Conservation (phyloP, 2,888 invertebrate species). For the Xestia ashworthii region DNA sequence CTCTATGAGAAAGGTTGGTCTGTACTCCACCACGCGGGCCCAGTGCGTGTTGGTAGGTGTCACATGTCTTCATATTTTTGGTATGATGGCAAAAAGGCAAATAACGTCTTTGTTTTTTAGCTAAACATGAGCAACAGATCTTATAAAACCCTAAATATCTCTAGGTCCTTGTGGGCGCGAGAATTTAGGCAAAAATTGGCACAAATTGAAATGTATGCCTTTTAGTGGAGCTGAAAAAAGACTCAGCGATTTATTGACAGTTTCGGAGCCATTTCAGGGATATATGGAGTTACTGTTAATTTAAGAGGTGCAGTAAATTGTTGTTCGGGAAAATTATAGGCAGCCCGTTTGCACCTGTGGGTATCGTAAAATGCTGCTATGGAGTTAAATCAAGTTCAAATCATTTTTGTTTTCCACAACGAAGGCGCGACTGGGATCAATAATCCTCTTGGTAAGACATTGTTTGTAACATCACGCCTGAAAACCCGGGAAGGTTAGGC, state of each 20-base stretch:
- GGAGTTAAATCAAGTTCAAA: conserved; percentile 14
- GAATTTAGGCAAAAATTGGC: conserved; percentile 8
- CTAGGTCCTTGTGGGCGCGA: not conserved
- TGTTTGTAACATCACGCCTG: not conserved
- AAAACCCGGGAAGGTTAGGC: too few species aligned
- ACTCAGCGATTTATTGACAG: conserved; percentile 33
- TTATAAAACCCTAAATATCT: not conserved
- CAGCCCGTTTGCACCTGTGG: conserved; percentile 15
- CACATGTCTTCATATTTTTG: too few species aligned
- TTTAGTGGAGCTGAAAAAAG: conserved; percentile 31
- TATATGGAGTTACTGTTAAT: conserved; percentile 24
- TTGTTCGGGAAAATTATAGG: conserved; percentile 6
- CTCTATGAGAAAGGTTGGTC: not conserved
- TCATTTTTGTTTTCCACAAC: not conserved
- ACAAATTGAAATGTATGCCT: conserved; percentile 45
- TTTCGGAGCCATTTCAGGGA: conserved; percentile 29
- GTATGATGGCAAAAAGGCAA: too few species aligned
- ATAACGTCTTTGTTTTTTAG: not conserved
- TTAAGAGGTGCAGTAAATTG: conserved; percentile 39
- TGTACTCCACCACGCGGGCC: not conserved
- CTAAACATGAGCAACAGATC: not conserved
- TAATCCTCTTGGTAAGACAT: not conserved
- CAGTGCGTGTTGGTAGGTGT: not conserved
- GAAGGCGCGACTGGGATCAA: not conserved
- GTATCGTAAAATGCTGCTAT: conserved; percentile 22